phyloP scores from a whole-genome alignment of 1,140 invertebrate species.

The Trichonephila clavipes region DNA sequence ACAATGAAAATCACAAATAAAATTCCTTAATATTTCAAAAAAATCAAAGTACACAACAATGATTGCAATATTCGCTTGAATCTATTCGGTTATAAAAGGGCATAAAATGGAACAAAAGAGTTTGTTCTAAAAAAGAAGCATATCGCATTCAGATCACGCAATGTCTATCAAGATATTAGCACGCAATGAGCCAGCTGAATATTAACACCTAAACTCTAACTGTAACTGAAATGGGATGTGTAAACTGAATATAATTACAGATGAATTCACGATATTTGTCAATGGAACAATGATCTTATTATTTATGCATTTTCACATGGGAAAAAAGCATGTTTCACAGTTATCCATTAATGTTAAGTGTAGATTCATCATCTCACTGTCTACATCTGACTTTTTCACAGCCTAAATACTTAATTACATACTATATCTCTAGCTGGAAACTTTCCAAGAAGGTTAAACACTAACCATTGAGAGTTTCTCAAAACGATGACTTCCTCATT shows the following conservation, averaged over 20 bases:
- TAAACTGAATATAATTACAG: slow-evolving; percentile 51
- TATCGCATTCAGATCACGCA: background rate
- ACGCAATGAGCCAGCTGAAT: slow-evolving; percentile 32
- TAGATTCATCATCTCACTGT: slow-evolving; percentile 4
- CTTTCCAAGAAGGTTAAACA: background rate
- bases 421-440: background rate
- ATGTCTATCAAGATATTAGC: slow-evolving; percentile 24
- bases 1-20: no score
- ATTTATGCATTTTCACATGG: slow-evolving; percentile 34
- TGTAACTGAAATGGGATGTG: slow-evolving; percentile 27
- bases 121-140: background rate
- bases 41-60: no score
- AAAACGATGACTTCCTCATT: background rate
- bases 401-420: slow-evolving; percentile 61
- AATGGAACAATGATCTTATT: slow-evolving; percentile 55
- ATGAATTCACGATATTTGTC: slow-evolving; percentile 47
- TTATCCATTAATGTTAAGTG: slow-evolving; percentile 46
- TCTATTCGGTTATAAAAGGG: background rate
- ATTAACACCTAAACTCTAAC: slow-evolving; percentile 37
- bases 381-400: slow-evolving; percentile 50
- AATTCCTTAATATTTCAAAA: no score
- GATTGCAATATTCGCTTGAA: background rate
- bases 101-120: background rate
- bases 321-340: background rate
- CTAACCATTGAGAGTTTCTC: background rate